Percentiles rank a stretch among this genome's conserved stretches.
phyloP scores from a whole-genome alignment of 92 coral and sea anemone genomes.

The Paragorgia papillata region DNA sequence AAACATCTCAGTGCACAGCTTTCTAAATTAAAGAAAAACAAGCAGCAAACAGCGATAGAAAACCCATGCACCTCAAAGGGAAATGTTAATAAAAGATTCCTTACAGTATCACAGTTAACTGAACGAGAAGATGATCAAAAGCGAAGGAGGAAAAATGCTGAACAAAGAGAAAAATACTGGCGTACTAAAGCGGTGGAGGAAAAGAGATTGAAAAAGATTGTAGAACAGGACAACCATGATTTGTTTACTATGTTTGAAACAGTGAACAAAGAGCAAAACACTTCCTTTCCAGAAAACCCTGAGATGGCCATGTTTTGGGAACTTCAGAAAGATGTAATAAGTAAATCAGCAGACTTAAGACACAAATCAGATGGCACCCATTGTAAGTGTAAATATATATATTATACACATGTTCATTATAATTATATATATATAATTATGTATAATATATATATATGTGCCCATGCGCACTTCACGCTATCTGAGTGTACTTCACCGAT shows the following conservation, averaged over 20 bases:
- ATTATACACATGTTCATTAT: background rate
- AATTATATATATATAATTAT: background rate
- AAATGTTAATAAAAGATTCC: slow-evolving; percentile 15
- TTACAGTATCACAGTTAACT: background rate
- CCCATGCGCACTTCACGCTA: too few relatives aligned
- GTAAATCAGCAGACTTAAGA: background rate
- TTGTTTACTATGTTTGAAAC: slow-evolving; percentile 16
- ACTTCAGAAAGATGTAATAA: slow-evolving; percentile 23
- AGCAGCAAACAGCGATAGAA: background rate
- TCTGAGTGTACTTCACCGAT: too few relatives aligned
- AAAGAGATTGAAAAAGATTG: slow-evolving; percentile 1
- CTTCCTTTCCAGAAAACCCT: slow-evolving; percentile 4
- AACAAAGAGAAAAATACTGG: slow-evolving; percentile 30
- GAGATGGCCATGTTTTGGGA: slow-evolving; percentile 11
- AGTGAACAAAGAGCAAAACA: slow-evolving; percentile 1
- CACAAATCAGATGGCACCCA: slow-evolving; percentile 34
- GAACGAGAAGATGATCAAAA: slow-evolving; percentile 13
- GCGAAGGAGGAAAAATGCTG: slow-evolving; percentile 25
- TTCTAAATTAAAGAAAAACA: background rate
- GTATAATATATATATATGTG: too few relatives aligned
- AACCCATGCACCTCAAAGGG: background rate
- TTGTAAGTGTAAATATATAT: background rate
- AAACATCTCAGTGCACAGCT: slow-evolving; percentile 12
- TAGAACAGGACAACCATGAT: slow-evolving; percentile 9
- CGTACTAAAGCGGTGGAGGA: slow-evolving; percentile 19